Evolutionary conservation across 2,113 vertebrate species (phyloP), one percentile per base, ranked within the genome.

Genomic region (Mormyrus iriodes): DNA sequence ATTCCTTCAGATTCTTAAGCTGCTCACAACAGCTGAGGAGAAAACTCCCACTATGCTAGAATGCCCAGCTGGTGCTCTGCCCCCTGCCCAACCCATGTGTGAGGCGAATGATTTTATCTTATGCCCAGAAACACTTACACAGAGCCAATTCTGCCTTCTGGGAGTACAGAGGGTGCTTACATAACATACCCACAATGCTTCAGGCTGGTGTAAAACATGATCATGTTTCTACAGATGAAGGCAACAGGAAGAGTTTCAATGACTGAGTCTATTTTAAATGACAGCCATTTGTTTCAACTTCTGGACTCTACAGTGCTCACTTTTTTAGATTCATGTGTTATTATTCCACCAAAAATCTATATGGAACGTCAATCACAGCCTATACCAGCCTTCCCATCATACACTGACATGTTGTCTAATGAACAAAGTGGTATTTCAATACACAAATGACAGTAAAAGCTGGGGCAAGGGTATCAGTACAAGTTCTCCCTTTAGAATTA

Each of bases 261-360:
- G 90, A 92, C 92, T 92, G 93, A 93, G 92, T 93, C 91, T 85
- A 90, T 90, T 87, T 92, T 94, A 91, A 94, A 94, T 92, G 94
- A 94, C 94, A 92, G 95, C 87, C 91, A 92, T 94, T 94, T 94
- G 94, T 94, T 92, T 94, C 94, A 93, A 91, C 91, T 92, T 90
- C 87, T 91, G 90, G 90, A 91, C 94, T 95, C 93, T 93, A 93
- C 93, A 94, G 94, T 93, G 93, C 89, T 91, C 39, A 49, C n/a
- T 85, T 35, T 58, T 31, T 48, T 89, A 92, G 90, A 61, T 92
- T 90, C 89, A 31, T 86, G 92, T 88, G 91, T 89, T 91, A 48
- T 88, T 91, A 90, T 58, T 31, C 90, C 91, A 92, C 91, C 93
- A 92, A 91, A 89, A 90, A 93, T 89, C 88, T 88, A 89, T 65